These are phyloP conservation scores for Gracilinanus agilis DNA, from an alignment of 2,113 vertebrate genomes.

Conservation along the genomic window DNA sequence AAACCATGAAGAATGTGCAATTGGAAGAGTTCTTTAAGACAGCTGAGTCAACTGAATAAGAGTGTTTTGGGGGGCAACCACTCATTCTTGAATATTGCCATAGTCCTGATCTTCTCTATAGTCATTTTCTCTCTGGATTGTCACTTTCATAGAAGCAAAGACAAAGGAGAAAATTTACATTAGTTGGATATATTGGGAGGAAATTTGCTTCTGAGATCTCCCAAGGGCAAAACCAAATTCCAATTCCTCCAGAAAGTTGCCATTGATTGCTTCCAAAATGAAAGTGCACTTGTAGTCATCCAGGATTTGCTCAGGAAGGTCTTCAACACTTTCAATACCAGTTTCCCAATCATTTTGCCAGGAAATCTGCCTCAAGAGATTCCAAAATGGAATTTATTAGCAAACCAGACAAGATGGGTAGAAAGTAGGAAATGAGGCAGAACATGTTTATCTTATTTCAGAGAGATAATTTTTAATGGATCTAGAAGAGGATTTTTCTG, in stretches of 20 bases:
- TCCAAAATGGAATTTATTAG: slow-evolving; percentile 64
- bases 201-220: slow-evolving; percentile 55
- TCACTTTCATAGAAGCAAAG: slow-evolving; percentile 50
- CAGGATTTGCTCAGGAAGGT: slow-evolving; percentile 66
- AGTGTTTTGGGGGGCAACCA: fast-evolving
- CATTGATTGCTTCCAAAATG: slow-evolving; percentile 58
- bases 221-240: slow-evolving; percentile 67
- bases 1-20: background rate
- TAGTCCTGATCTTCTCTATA: background rate
- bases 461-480: slow-evolving; percentile 56
- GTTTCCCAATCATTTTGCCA: slow-evolving; percentile 71
- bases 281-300: slow-evolving; percentile 14
- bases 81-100: background rate
- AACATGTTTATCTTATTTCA: background rate
- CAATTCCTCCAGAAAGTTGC: slow-evolving; percentile 63
- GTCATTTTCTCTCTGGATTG: background rate
- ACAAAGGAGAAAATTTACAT: slow-evolving; percentile 41
- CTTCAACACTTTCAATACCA: slow-evolving; percentile 69
- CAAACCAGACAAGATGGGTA: slow-evolving; percentile 57
- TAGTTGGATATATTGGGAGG: slow-evolving; percentile 70
- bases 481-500: slow-evolving; percentile 74
- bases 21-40: background rate
- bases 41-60: background rate
- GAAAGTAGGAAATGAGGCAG: background rate
- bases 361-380: slow-evolving; percentile 32